phyloP scores from a whole-genome alignment of 2,888 invertebrate species.

The Isotomurus palustris region DNA sequence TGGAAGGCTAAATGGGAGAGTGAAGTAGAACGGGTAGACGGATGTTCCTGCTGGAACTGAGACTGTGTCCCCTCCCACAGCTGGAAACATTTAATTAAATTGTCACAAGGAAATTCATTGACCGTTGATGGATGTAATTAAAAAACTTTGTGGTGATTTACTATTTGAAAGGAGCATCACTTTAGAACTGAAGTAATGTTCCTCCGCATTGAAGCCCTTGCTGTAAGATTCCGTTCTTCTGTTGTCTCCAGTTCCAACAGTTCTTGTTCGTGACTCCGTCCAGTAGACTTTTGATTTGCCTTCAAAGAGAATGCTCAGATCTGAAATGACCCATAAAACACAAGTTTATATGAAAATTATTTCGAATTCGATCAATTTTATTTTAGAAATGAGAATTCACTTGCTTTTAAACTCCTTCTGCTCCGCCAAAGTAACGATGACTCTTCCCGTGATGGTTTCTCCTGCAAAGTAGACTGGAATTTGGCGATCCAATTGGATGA shows the following conservation, averaged over 20 bases:
- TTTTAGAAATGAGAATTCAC: conserved; percentile 39
- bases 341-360: background rate
- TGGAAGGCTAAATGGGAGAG: conserved; percentile 66
- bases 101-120: no score
- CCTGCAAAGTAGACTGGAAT: conserved; percentile 64
- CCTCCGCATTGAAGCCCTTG: conserved; percentile 62
- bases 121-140: no score
- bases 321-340: conserved; percentile 50
- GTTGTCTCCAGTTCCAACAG: conserved; percentile 55
- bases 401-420: conserved; percentile 66
- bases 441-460: conserved; percentile 60
- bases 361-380: background rate
- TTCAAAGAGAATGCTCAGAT: conserved; percentile 65
- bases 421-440: conserved; percentile 58
- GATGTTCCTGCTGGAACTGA: conserved; percentile 63
- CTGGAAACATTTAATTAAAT: no score
- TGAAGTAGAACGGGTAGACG: conserved; percentile 72
- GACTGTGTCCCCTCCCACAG: conserved; percentile 14
- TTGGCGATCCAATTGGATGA: no score
- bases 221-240: conserved; percentile 58
- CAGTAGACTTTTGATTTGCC: conserved; percentile 71
- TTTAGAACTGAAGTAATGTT: conserved; percentile 71
- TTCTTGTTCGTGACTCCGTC: conserved; percentile 60
- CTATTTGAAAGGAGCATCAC: conserved; percentile 69
- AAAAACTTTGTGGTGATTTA: conserved; percentile 14